Evolutionary conservation across 2,797 vertebrate genomes (phyloP).

Genomic region (Xiphorhynchus erythropygius): DNA sequence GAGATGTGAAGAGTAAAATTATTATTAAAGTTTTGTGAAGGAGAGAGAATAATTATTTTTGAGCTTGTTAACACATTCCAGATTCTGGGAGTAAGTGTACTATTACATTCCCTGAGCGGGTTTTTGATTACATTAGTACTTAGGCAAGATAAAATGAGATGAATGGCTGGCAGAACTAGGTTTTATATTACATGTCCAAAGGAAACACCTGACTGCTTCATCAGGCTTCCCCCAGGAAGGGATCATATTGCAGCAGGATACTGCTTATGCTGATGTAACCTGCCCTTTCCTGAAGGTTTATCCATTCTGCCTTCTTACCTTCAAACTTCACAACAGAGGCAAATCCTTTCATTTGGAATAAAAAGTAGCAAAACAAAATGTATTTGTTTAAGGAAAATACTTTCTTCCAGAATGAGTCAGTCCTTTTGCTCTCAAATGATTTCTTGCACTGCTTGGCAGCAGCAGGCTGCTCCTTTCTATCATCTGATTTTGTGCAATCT

Average conservation of each 20-base stretch:
- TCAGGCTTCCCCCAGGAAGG: background rate
- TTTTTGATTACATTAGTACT: background rate
- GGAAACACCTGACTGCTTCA: slow-evolving; percentile 4
- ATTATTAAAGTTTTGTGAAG: background rate
- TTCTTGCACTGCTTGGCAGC: background rate
- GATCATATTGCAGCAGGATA: background rate
- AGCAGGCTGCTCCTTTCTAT: background rate
- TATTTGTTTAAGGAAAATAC: background rate
- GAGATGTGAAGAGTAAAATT: background rate
- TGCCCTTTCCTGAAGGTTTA: background rate
- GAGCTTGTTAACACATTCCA: background rate
- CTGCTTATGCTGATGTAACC: background rate
- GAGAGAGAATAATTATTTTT: background rate
- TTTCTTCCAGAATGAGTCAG: background rate
- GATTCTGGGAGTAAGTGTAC: background rate
- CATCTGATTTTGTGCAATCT: background rate
- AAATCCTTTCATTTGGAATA: background rate
- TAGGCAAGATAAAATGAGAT: background rate
- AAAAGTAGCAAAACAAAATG: background rate
- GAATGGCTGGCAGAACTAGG: background rate
- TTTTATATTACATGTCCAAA: background rate
- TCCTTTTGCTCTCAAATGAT: background rate
- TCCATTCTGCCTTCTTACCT: background rate
- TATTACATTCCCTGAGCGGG: background rate
- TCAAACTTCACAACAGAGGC: background rate